A percentile compares a stretch with the other conserved stretches of the same genome.
Evolutionary conservation across 2,113 vertebrate species (phyloP).

Genomic region (Rhea americana): DNA sequence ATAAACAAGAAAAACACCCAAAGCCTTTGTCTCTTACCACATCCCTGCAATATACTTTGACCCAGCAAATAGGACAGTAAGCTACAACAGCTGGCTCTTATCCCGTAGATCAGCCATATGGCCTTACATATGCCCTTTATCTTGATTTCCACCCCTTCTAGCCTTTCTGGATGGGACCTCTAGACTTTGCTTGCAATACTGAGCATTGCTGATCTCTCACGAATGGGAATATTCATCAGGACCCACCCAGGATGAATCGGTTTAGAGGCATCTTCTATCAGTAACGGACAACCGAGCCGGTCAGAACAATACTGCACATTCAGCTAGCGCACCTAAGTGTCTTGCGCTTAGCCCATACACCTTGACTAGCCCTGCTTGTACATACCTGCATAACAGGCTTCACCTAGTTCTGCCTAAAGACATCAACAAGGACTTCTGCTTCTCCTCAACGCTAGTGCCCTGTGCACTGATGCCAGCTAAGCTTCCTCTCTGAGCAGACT

Average conservation of each 20-base stretch:
- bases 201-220: not conserved
- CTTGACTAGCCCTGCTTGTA: not conserved
- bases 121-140: not conserved
- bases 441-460: not conserved
- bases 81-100: not conserved
- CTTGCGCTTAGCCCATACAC: not conserved
- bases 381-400: not conserved
- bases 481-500: not conserved
- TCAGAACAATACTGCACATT: not conserved
- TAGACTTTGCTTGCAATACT: not conserved
- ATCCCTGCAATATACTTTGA: not conserved
- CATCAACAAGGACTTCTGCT: not conserved
- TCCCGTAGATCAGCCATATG: not conserved
- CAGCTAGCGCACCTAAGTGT: accelerated
- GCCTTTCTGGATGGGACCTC: not conserved
- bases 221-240: not conserved
- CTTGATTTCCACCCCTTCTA: not conserved
- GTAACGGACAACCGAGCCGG: not conserved
- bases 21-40: not conserved
- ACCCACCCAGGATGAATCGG: not conserved
- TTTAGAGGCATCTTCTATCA: not conserved
- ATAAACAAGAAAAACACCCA: not conserved
- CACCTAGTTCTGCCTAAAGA: not conserved
- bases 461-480: not conserved
- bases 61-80: not conserved